Percentiles rank a stretch among this genome's conserved stretches.
phyloP scores from a whole-genome alignment of 2,888 invertebrate species.

The Hemicrepidius hirtus region DNA sequence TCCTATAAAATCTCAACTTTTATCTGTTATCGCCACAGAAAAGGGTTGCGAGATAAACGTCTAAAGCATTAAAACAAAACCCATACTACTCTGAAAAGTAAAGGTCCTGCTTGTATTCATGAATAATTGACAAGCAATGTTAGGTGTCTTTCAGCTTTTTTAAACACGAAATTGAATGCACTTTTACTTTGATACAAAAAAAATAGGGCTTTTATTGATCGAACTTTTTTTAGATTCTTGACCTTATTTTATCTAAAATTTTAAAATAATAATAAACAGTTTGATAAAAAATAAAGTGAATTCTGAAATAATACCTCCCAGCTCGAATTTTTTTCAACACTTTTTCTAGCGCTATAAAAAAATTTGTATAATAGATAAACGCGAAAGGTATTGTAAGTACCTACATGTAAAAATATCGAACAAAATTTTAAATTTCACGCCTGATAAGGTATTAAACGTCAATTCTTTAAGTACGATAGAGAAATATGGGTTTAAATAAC shows the following conservation, averaged over 20 bases:
- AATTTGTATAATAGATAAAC: too few relatives aligned
- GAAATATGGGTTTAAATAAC: conserved; percentile 45
- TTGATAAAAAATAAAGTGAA: too few relatives aligned
- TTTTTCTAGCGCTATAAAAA: too few relatives aligned
- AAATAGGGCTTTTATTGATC: too few relatives aligned
- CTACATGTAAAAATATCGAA: neutral
- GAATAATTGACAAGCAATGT: conserved; percentile 27
- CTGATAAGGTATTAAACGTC: conserved; percentile 33
- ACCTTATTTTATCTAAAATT: too few relatives aligned
- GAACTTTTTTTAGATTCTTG: too few relatives aligned
- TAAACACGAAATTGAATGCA: conserved; percentile 6
- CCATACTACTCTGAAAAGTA: conserved; percentile 15
- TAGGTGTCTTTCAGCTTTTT: conserved; percentile 8
- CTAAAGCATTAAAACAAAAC: conserved; percentile 26
- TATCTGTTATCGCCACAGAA: conserved; percentile 16
- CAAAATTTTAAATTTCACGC: conserved; percentile 42
- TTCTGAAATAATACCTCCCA: too few relatives aligned
- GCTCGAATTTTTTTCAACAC: too few relatives aligned
- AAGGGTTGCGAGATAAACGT: conserved; percentile 18
- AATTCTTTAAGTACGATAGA: conserved; percentile 34
- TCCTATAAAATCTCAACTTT: conserved; percentile 7
- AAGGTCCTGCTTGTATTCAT: conserved; percentile 21
- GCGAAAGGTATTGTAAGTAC: too few relatives aligned
- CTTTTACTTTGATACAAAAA: too few relatives aligned
- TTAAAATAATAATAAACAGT: too few relatives aligned